Conservation (phyloP, 2,888 invertebrate genomes). For the Chrysolina americana region DNA sequence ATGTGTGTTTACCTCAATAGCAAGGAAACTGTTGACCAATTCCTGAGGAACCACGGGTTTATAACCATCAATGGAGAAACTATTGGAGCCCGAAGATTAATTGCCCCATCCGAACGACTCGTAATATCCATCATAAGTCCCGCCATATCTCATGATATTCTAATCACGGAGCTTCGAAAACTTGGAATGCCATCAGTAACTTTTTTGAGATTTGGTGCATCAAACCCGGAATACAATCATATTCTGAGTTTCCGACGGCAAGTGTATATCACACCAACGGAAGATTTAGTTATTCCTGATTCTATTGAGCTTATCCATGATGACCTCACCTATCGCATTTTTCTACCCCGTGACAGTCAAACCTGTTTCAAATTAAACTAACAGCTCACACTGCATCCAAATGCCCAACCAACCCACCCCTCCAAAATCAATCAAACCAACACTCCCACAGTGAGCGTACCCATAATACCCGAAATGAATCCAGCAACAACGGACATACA, state of each 20-base stretch:
- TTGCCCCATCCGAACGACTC: constrained; percentile 49
- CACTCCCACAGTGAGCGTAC: neutral
- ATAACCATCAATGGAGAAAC: constrained; percentile 30
- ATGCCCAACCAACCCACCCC: constrained; percentile 33
- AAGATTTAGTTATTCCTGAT: too few species aligned
- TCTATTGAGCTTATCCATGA: too few species aligned
- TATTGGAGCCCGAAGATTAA: constrained; percentile 32
- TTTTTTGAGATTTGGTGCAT: constrained; percentile 49
- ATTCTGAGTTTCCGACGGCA: constrained; percentile 48
- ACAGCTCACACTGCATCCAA: constrained; percentile 47
- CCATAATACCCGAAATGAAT: neutral
- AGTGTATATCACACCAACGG: too few species aligned
- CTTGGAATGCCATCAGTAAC: too few species aligned
- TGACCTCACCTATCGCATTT: too few species aligned
- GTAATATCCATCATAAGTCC: constrained; percentile 56
- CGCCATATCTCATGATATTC: constrained; percentile 39
- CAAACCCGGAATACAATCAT: constrained; percentile 42
- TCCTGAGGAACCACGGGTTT: constrained; percentile 41
- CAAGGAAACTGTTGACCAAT: constrained; percentile 41
- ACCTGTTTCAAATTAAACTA: neutral
- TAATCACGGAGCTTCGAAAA: too few species aligned
- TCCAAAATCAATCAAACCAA: neutral
- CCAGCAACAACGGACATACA: neutral
- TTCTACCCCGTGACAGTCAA: too few species aligned
- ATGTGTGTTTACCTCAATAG: constrained; percentile 37